Evolutionary conservation across 2,888 invertebrate genomes (phyloP), one percentile per base, ranked within the genome.

Genomic region (Alcis repandata): DNA sequence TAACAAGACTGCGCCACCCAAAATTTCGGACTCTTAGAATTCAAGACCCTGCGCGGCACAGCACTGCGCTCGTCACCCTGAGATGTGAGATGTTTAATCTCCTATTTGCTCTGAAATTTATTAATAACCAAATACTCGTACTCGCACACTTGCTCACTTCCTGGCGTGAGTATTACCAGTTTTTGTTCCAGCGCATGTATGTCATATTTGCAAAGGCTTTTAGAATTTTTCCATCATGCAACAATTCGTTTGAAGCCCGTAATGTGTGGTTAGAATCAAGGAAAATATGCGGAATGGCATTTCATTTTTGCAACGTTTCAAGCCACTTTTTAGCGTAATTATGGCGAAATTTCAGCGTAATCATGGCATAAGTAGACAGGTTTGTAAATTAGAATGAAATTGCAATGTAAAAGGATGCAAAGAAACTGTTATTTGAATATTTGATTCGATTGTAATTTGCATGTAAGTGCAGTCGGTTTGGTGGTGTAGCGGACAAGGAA

Each of bases 191-290:
- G 8, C 20, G 9, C 6, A 22, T 13, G 40, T 27, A 40, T 46
- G 32, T 59, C 48, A 64, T 59, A 56, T 56, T 59, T 49, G 27
- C 1, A 46, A 3, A 10, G 22, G 11, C 43, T 54, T 59, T 59
- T 56, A 27, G 27, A 59, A 59, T 56, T 58, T 59, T 64, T 64
- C 49, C 64, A 64, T 59, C 59, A 59, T 41, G 43, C 48, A 32
- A 46, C 32, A 60, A 57, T 61, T 66, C 60, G 57, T 66, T 66
- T 60, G 65, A 66, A 61, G 60, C 38, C 51, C n/a, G 52, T 57
- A 57, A 66, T 58, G 60, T 61, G 60, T 32, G 56, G 57, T 61
- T 52, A 61, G 54, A 64, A 56, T 59, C 57, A 40, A 27, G 46
- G 57, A 58, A 66, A 56, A 60, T 19, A 46, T 45, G 45, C 60